Evolutionary conservation across 2,113 vertebrate genomes (phyloP).

Genomic region (Acanthisitta chloris): DNA sequence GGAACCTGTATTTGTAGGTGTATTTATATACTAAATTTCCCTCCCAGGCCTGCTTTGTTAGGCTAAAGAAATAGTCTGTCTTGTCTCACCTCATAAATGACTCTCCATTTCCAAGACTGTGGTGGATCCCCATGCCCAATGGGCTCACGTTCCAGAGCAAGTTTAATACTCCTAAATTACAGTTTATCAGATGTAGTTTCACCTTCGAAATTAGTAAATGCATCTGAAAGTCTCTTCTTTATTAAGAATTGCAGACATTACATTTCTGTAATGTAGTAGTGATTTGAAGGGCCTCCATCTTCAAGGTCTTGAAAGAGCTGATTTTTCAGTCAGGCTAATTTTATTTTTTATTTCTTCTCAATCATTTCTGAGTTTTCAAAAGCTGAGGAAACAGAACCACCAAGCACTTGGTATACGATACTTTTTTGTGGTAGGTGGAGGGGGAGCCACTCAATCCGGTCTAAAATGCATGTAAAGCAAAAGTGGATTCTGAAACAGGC

Average conservation of each 20-base stretch:
- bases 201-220: not conserved
- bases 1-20: not conserved
- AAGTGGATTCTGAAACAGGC: not conserved
- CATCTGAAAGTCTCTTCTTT: not conserved
- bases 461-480: not conserved
- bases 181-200: not conserved
- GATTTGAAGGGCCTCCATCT: not conserved
- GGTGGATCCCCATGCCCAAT: not conserved
- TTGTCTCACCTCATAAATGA: not conserved
- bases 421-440: fast-evolving
- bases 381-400: not conserved
- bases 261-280: no score
- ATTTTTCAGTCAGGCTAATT: not conserved
- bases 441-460: not conserved
- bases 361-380: not conserved
- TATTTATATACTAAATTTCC: not conserved
- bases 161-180: not conserved
- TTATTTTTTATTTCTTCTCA: not conserved
- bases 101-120: not conserved
- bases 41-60: not conserved
- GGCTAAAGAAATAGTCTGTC: not conserved
- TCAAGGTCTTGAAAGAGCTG: not conserved
- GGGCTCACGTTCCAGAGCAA: not conserved
- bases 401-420: fast-evolving
- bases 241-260: no score